Evolutionary conservation across 1,140 invertebrate genomes (phyloP).

Genomic region (Bombus huntii): DNA sequence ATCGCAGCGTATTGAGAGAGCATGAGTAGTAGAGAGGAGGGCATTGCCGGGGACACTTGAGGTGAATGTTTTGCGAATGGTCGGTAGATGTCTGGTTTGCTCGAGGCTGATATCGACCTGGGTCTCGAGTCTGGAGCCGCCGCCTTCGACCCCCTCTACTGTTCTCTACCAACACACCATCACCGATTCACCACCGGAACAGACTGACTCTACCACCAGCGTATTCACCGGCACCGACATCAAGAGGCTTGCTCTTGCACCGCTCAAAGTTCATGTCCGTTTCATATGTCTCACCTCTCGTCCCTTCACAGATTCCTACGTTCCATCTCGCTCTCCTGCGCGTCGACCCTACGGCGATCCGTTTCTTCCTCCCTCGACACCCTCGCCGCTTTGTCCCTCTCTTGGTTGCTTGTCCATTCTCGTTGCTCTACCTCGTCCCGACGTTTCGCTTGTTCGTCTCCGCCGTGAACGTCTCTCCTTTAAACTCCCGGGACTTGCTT

Average conservation of each 20-base stretch:
- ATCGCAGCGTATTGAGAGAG: constrained; percentile 60
- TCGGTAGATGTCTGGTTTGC: constrained; percentile 83
- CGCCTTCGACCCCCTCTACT: constrained; percentile 70
- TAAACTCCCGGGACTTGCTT: constrained; percentile 62
- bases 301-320: constrained; percentile 68
- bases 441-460: constrained; percentile 38
- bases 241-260: constrained; percentile 52
- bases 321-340: constrained; percentile 63
- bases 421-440: constrained; percentile 25
- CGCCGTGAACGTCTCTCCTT: constrained; percentile 44
- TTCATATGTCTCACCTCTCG: constrained; percentile 78
- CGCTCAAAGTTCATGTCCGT: constrained; percentile 77
- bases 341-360: constrained; percentile 58
- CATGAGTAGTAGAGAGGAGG: constrained; percentile 46
- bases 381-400: neutral
- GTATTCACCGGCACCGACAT: constrained; percentile 30
- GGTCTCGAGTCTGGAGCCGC: constrained; percentile 74
- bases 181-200: constrained; percentile 59
- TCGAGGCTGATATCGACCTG: constrained; percentile 82
- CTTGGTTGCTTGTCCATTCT: neutral
- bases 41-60: constrained; percentile 80
- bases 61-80: constrained; percentile 83
- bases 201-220: constrained; percentile 57
- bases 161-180: constrained; percentile 24
- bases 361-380: constrained; percentile 38